These are phyloP conservation scores for Lagria hirta DNA, from an alignment of 2,888 invertebrate genomes.

Conservation along the genomic window DNA sequence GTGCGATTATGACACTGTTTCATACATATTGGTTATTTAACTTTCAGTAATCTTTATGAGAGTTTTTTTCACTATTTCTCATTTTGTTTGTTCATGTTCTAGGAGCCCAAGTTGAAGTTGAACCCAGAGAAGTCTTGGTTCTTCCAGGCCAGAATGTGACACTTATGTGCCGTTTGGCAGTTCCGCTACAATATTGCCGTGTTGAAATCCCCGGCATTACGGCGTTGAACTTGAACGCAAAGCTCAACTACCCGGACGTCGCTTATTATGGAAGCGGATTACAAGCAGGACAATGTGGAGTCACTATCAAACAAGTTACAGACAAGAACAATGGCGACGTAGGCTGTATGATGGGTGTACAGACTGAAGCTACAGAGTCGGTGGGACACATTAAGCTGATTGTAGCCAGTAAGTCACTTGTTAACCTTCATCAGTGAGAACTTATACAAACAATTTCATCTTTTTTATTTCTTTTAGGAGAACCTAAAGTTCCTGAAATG, in stretches of 20 bases:
- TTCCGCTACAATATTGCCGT: conserved; percentile 63
- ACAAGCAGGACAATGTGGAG: conserved; percentile 71
- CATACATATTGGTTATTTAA: too few relatives aligned
- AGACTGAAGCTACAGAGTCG: conserved; percentile 60
- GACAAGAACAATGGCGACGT: conserved; percentile 71
- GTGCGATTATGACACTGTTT: too few relatives aligned
- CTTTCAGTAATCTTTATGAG: too few relatives aligned
- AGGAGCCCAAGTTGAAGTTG: conserved; percentile 56
- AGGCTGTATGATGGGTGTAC: conserved; percentile 66
- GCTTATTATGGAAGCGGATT: conserved; percentile 57
- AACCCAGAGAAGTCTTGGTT: conserved; percentile 58
- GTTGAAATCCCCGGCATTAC: conserved; percentile 57
- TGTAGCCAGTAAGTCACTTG: conserved; percentile 69
- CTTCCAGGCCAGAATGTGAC: conserved; percentile 60
- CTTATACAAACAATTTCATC: conserved; percentile 1
- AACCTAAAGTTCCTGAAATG: conserved; percentile 56
- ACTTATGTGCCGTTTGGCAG: conserved; percentile 62
- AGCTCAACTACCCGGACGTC: conserved; percentile 48
- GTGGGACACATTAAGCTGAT: conserved; percentile 63
- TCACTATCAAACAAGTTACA: conserved; percentile 63
- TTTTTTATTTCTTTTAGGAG: conserved; percentile 53
- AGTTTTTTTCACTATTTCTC: neutral
- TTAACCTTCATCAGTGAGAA: too few relatives aligned
- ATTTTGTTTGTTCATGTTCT: conserved; percentile 22
- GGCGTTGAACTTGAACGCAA: conserved; percentile 55